Evolutionary conservation across 1,140 invertebrate genomes (phyloP).

Genomic region (fruit fly (Drosophila melanogaster)): DNA sequence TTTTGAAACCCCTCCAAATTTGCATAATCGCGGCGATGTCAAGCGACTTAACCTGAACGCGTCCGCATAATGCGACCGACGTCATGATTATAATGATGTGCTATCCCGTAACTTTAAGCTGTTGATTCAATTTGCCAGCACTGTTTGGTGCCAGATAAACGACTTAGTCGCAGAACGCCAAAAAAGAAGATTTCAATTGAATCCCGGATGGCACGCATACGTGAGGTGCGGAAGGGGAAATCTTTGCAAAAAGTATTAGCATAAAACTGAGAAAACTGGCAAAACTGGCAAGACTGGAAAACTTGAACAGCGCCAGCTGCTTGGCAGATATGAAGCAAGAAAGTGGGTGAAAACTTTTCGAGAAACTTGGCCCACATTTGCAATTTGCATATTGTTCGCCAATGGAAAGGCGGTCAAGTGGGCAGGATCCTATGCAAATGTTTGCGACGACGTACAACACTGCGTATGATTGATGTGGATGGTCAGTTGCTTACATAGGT

Average conservation of each 20-base stretch:
- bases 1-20: constrained; percentile 29
- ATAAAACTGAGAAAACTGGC: constrained; percentile 40
- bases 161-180: constrained; percentile 62
- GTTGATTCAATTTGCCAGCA: constrained; percentile 67
- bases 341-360: constrained; percentile 11
- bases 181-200: constrained; percentile 47
- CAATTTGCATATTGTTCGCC: constrained; percentile 73
- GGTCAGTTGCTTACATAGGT: constrained; percentile 49
- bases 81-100: constrained; percentile 53
- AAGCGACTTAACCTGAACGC: constrained; percentile 59
- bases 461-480: constrained; percentile 79
- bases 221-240: constrained; percentile 14
- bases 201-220: constrained; percentile 48
- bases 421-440: constrained; percentile 65
- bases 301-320: constrained; percentile 39
- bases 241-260: constrained; percentile 49
- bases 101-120: constrained; percentile 42
- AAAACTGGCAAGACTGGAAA: constrained; percentile 30
- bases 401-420: constrained; percentile 42
- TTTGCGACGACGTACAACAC: constrained; percentile 55
- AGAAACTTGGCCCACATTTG: constrained; percentile 45
- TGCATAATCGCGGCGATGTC: constrained; percentile 64
- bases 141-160: constrained; percentile 72
- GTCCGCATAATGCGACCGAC: constrained; percentile 55
- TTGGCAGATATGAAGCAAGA: background rate